Evolutionary conservation across 2,113 vertebrate genomes (phyloP), one percentile per base, ranked within the genome.

Genomic region (Atherinomorus stipes): DNA sequence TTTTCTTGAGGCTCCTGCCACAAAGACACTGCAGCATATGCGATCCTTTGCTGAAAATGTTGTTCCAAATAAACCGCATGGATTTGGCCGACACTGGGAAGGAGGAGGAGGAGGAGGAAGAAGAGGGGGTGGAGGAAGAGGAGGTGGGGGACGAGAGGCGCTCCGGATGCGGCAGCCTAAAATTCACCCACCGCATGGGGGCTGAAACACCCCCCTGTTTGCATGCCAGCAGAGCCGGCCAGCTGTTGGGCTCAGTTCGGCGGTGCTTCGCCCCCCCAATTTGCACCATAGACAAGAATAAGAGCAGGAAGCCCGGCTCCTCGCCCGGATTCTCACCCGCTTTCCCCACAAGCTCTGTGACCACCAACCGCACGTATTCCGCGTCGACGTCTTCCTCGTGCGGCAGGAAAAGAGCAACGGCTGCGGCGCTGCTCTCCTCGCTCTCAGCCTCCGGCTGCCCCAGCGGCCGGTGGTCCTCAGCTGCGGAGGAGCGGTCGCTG

Each of bases 1-100:
- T 97, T 96, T 97, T 98, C 96, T 98, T 98, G 95, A 97, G 96
- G 96, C 96, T 98, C 96, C 93, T 97, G 95, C 97, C 96, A 98
- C 96, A 98, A 97, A 98, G 96, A 98, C 97, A 98, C 97, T 98
- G 97, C 97, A 98, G 97, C 97, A 98, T 98, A 98, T 98, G 97
- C 96, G 97, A 96, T 97, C 97, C 96, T 98, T 98, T 98, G 95
- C 96, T 97, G 96, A 97, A 97, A 95, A 98, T 96, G 95, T 97
- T 97, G 95, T 95, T 97, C 97, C 96, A 98, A 96, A 98, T 96
- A 97, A 98, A 98, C 96, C 97, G 96, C 97, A 97, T 98, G 96
- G 96, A 98, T 98, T 97, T 98, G 95, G 96, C 95, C 94, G 96
- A 96, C 95, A 95, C 80, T 6, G 85, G 67, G 86, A 86, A 78